phyloP scores from a whole-genome alignment of 2,797 vertebrate species.

The Catharus ustulatus region DNA sequence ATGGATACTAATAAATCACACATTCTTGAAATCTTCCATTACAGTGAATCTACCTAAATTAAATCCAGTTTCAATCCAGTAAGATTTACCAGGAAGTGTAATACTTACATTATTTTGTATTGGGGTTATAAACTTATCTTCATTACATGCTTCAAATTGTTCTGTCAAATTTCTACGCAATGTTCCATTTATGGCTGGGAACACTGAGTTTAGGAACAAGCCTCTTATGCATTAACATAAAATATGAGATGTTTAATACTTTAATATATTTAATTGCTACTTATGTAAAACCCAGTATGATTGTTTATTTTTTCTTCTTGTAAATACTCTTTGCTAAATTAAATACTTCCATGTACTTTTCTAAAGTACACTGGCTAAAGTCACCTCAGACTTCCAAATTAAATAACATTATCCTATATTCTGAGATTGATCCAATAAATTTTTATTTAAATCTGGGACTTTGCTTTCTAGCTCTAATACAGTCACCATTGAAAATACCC shows the following conservation, averaged over 20 bases:
- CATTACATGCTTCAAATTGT: neutral
- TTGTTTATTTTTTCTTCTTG: neutral
- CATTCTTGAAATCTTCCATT: constrained; percentile 45
- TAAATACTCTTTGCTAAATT: neutral
- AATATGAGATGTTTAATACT: neutral
- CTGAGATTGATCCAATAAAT: neutral
- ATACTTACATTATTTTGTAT: constrained; percentile 13
- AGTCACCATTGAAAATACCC: neutral
- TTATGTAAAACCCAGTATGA: neutral
- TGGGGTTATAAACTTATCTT: constrained; percentile 9
- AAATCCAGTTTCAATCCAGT: constrained; percentile 40
- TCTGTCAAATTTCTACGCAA: neutral
- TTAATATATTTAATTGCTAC: neutral
- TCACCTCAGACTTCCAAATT: neutral
- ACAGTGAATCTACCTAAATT: neutral
- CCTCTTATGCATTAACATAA: neutral
- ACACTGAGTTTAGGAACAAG: neutral
- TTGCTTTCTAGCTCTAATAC: neutral
- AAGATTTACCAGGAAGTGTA: constrained; percentile 41
- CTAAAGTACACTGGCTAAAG: neutral
- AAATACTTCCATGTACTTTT: neutral
- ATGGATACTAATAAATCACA: constrained; percentile 43
- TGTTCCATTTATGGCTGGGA: neutral
- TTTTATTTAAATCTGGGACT: neutral
- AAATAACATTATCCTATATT: neutral